Conservation (phyloP, 37 sponge, comb jelly and placozoan genomes). For the Theonella swinhoei region DNA sequence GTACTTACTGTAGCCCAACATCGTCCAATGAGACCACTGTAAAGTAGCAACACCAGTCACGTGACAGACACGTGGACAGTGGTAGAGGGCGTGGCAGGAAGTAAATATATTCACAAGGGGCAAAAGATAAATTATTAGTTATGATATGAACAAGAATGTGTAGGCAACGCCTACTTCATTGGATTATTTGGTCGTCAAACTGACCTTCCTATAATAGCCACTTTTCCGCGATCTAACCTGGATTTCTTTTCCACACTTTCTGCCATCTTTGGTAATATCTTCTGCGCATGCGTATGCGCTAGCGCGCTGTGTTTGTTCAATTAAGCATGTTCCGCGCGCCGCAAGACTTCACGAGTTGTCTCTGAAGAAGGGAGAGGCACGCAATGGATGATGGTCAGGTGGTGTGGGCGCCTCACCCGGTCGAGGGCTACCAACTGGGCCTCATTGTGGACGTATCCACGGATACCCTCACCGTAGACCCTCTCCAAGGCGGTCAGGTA, state of each 20-base stretch:
- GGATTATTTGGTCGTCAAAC: background rate
- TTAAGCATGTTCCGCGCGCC: background rate
- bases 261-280: background rate
- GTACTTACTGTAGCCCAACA: slow-evolving; percentile 80
- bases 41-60: background rate
- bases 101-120: no score
- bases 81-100: no score
- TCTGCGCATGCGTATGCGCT: background rate
- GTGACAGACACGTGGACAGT: no score
- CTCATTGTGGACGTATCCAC: slow-evolving; percentile 85
- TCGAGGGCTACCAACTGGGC: slow-evolving; percentile 87
- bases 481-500: slow-evolving; percentile 14
- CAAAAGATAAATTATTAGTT: background rate
- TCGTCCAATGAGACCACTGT: slow-evolving; percentile 87
- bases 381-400: slow-evolving; percentile 56
- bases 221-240: slow-evolving; percentile 28
- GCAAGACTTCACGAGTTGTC: no score
- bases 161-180: background rate
- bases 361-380: no score
- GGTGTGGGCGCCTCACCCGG: slow-evolving; percentile 93
- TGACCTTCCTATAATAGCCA: slow-evolving; percentile 68
- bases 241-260: slow-evolving; percentile 2
- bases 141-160: background rate
- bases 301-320: background rate
- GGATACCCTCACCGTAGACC: slow-evolving; percentile 85